Percentiles rank a stretch among this genome's conserved stretches.
phyloP scores from a whole-genome alignment of 2,888 invertebrate genomes.

The Cerceris rybyensis region DNA sequence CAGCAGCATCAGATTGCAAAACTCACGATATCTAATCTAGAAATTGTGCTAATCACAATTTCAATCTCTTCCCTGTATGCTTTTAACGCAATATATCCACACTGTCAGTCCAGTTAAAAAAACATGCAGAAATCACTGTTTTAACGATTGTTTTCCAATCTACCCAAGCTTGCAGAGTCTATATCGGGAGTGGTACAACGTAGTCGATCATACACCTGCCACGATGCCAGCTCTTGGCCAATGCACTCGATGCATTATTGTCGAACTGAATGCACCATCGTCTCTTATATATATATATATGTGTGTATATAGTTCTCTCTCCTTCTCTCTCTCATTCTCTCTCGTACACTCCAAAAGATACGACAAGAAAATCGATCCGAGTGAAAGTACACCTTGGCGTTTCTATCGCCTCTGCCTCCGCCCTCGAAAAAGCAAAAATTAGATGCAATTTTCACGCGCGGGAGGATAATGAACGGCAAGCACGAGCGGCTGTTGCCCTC shows the following conservation, averaged over 20 bases:
- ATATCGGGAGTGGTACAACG: slow-evolving; percentile 19
- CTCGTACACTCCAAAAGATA: not conserved
- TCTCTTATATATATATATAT: slow-evolving; percentile 3
- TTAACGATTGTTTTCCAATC: not conserved
- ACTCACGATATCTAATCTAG: no score
- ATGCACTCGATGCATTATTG: slow-evolving; percentile 54
- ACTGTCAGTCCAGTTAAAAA: no score
- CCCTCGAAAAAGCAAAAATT: not conserved
- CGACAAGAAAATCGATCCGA: slow-evolving; percentile 24
- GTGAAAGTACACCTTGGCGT: slow-evolving; percentile 3
- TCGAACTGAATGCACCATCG: slow-evolving; percentile 20
- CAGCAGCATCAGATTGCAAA: no score
- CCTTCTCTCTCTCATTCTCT: not conserved
- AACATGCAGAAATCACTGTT: no score
- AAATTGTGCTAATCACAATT: no score
- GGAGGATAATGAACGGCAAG: slow-evolving; percentile 38
- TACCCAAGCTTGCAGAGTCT: slow-evolving; percentile 8
- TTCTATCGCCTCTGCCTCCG: not conserved
- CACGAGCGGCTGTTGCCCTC: slow-evolving; percentile 22
- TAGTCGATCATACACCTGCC: slow-evolving; percentile 57
- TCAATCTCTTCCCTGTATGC: no score
- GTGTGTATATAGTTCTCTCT: no score
- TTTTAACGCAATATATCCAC: no score
- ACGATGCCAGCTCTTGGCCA: slow-evolving; percentile 37
- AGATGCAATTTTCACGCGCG: slow-evolving; percentile 39